A percentile compares a stretch with the other conserved stretches of the same genome.
Conservation (phyloP, 2,888 invertebrate species). For the Orchesellides sinensis region DNA sequence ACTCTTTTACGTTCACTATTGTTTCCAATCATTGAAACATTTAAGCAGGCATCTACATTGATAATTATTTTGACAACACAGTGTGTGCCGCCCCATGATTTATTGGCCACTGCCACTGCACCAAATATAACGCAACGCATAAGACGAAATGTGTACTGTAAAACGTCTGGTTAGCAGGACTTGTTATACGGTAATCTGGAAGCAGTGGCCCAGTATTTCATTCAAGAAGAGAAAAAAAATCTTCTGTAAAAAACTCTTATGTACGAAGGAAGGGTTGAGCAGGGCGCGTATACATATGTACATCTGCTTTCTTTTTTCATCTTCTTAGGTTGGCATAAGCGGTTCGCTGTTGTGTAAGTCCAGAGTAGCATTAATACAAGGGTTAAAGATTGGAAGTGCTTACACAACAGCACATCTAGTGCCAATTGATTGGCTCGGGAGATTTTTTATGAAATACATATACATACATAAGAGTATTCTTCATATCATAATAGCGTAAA, state of each 20-base stretch:
- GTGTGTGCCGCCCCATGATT: slow-evolving; percentile 55
- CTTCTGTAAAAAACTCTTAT: not conserved
- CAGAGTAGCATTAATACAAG: not conserved
- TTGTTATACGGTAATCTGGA: slow-evolving; percentile 59
- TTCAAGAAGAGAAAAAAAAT: slow-evolving; percentile 46
- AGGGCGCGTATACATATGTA: not conserved
- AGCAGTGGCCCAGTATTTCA: slow-evolving; percentile 46
- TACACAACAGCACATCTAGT: slow-evolving; percentile 43
- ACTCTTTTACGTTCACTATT: not conserved
- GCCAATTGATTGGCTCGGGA: slow-evolving; percentile 47
- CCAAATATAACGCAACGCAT: not conserved
- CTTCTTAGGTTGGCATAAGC: slow-evolving; percentile 12
- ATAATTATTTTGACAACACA: slow-evolving; percentile 64
- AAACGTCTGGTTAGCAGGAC: slow-evolving; percentile 40
- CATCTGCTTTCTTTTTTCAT: slow-evolving; percentile 22
- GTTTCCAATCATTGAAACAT: slow-evolving; percentile 54
- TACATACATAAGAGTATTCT: not conserved
- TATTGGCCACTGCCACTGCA: slow-evolving; percentile 52
- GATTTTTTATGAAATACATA: slow-evolving; percentile 34
- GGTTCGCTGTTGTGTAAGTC: slow-evolving; percentile 35
- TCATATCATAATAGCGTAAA: not conserved
- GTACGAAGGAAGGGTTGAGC: slow-evolving; percentile 20
- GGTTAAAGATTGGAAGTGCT: slow-evolving; percentile 42
- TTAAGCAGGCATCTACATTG: slow-evolving; percentile 61
- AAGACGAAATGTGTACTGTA: not conserved